A percentile compares a stretch with the other conserved stretches of the same genome.
Conservation (phyloP, 2,888 invertebrate species). For the Andrena hattorfiana region DNA sequence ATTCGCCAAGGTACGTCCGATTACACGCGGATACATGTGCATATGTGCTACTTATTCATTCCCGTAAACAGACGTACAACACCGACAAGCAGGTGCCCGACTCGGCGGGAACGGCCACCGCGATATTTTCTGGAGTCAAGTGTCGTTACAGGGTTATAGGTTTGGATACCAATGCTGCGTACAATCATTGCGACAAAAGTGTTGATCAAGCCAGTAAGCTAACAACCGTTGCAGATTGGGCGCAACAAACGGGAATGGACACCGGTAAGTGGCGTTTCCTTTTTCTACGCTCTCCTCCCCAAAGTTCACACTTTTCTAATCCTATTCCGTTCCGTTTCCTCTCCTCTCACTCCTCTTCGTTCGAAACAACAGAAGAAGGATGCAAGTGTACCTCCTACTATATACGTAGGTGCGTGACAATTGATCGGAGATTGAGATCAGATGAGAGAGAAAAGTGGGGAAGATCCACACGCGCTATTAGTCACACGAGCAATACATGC, state of each 20-base stretch:
- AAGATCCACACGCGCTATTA: too few relatives aligned
- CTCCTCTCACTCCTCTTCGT: neutral
- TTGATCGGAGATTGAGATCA: too few relatives aligned
- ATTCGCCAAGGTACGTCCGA: conserved; percentile 86
- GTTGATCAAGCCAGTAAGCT: conserved; percentile 82
- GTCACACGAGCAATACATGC: too few relatives aligned
- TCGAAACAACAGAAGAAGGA: too few relatives aligned
- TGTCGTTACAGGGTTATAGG: conserved; percentile 87
- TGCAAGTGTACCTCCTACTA: too few relatives aligned
- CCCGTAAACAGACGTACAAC: conserved; percentile 88
- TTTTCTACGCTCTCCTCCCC: neutral
- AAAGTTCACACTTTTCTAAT: too few relatives aligned
- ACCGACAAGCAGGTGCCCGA: conserved; percentile 90
- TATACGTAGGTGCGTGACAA: too few relatives aligned
- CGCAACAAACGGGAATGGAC: conserved; percentile 86
- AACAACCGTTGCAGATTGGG: conserved; percentile 87
- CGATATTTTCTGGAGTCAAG: conserved; percentile 88
- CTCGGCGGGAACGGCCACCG: conserved; percentile 90
- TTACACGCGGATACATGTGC: neutral
- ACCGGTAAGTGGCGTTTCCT: conserved; percentile 84
- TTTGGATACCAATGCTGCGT: conserved; percentile 84
- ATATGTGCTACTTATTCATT: neutral
- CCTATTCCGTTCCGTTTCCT: too few relatives aligned
- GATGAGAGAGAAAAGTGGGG: too few relatives aligned
- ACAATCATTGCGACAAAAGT: conserved; percentile 84